phyloP scores from a whole-genome alignment of 2,113 vertebrate species.

The Nannospalax galili region DNA sequence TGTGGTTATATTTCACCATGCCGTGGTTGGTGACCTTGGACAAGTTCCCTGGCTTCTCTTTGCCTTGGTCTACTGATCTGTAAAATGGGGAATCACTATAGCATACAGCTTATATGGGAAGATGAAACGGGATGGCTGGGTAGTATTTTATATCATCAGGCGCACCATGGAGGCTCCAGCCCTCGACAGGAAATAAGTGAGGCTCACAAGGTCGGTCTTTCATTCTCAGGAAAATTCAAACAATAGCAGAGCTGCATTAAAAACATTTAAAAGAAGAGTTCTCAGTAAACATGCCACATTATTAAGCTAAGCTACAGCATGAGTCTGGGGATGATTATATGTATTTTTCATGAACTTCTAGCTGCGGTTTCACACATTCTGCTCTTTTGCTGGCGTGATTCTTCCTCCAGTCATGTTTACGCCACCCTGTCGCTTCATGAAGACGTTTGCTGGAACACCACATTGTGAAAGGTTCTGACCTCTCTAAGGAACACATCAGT shows the following conservation, averaged over 20 bases:
- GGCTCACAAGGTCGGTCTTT: background rate
- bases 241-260: background rate
- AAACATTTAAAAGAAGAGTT: background rate
- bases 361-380: background rate
- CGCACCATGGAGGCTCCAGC: background rate
- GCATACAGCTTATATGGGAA: slow-evolving; percentile 11
- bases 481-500: background rate
- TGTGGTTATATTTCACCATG: background rate
- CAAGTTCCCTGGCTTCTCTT: slow-evolving; percentile 47
- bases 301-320: background rate
- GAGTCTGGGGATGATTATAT: background rate
- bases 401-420: background rate
- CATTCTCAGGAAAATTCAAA: background rate
- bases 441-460: background rate
- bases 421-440: background rate
- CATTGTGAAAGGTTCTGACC: background rate
- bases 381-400: background rate
- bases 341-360: background rate
- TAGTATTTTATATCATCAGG: slow-evolving; percentile 18
- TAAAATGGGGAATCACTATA: slow-evolving; percentile 48
- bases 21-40: slow-evolving; percentile 37
- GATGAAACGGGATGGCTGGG: slow-evolving; percentile 1
- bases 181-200: background rate
- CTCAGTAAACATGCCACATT: background rate
- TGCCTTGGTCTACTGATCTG: slow-evolving; percentile 57